Evolutionary conservation across 2,888 invertebrate genomes (phyloP).

Genomic region (Apamea crenata): DNA sequence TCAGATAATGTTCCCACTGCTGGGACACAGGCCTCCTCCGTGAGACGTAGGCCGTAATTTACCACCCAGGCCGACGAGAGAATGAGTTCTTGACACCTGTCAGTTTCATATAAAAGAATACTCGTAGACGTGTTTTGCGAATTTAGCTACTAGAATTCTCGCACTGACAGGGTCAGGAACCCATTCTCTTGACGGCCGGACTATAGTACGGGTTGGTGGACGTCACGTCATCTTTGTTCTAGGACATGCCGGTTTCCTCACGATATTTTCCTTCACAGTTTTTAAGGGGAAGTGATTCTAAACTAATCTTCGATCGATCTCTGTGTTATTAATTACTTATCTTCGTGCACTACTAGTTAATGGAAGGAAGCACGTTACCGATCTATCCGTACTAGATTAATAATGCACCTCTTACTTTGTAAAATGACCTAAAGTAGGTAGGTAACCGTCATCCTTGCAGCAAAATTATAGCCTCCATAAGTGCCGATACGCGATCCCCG

Average conservation of each 20-base stretch:
- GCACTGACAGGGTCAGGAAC: no score
- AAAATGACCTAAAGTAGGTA: not conserved
- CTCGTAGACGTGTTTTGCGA: no score
- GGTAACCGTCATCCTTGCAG: not conserved
- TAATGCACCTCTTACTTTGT: conserved; percentile 27
- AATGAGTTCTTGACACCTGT: no score
- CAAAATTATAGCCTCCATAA: not conserved
- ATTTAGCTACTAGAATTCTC: no score
- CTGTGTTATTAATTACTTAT: conserved; percentile 3
- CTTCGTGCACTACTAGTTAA: conserved; percentile 18
- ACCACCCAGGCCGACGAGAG: no score
- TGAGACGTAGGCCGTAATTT: not conserved
- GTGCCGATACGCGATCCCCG: not conserved
- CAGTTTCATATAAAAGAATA: no score
- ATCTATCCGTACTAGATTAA: conserved; percentile 10
- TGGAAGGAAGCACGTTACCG: conserved; percentile 20
- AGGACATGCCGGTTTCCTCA: not conserved
- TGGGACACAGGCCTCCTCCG: not conserved
- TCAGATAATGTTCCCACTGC: not conserved
- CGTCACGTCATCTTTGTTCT: not conserved
- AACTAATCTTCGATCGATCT: conserved; percentile 5
- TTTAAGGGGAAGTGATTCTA: not conserved
- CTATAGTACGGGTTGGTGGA: no score
- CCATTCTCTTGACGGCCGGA: no score
- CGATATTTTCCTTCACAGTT: not conserved